Conservation (phyloP, 2,797 vertebrate genomes). For the Linurgus olivaceus region DNA sequence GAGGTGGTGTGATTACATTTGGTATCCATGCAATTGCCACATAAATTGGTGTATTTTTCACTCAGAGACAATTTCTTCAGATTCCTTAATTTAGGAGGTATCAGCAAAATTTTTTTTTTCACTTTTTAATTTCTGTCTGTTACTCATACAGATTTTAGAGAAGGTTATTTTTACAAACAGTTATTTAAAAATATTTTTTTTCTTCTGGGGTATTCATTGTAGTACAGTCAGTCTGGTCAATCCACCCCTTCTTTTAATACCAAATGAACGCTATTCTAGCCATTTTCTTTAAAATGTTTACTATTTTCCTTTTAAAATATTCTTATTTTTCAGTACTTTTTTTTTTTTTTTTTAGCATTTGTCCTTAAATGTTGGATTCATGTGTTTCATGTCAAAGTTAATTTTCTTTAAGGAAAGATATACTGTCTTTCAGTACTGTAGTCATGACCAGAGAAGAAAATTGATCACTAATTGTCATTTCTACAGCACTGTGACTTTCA, state of each 20-base stretch:
- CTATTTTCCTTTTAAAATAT: not conserved
- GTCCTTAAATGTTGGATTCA: not conserved
- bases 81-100: not conserved
- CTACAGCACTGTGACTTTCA: not conserved
- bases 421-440: not conserved
- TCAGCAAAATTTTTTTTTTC: not conserved
- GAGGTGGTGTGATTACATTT: not conserved
- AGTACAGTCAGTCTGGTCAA: not conserved
- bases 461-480: not conserved
- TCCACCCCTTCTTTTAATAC: not conserved
- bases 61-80: not conserved
- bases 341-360: not conserved
- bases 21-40: not conserved
- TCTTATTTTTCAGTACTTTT: not conserved
- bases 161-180: not conserved
- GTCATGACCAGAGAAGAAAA: not conserved
- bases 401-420: not conserved
- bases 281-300: not conserved
- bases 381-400: not conserved
- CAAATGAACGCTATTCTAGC: not conserved
- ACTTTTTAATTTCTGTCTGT: not conserved
- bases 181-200: not conserved
- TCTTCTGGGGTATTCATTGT: rapidly evolving
- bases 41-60: not conserved
- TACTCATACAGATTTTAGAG: not conserved